Evolutionary conservation across 2,797 vertebrate genomes (phyloP).

Genomic region (Phataginus tricuspis): DNA sequence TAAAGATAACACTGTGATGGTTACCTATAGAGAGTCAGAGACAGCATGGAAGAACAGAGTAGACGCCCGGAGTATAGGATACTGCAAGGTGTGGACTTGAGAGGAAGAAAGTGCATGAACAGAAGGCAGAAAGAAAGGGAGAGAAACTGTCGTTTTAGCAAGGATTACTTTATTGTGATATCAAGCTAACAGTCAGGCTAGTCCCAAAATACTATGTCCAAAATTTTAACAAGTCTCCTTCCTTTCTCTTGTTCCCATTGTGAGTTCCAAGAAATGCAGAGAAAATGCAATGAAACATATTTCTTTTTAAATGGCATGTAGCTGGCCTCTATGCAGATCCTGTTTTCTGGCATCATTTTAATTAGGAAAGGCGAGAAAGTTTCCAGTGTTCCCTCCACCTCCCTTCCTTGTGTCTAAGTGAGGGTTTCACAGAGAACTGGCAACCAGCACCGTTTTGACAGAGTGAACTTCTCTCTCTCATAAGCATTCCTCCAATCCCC

Average conservation of each 20-base stretch:
- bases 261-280: slow-evolving; percentile 69
- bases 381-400: slow-evolving; percentile 71
- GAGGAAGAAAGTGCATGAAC: background rate
- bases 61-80: background rate
- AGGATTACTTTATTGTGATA: slow-evolving; percentile 57
- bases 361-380: slow-evolving; percentile 84
- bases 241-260: slow-evolving; percentile 28
- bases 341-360: slow-evolving; percentile 81
- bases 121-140: background rate
- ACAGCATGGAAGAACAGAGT: background rate
- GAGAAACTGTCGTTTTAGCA: background rate
- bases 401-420: slow-evolving; percentile 71
- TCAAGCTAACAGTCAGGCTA: slow-evolving; percentile 55
- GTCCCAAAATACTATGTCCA: slow-evolving; percentile 71
- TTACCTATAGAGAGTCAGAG: background rate
- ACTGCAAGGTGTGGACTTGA: background rate
- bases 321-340: slow-evolving; percentile 66
- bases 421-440: slow-evolving; percentile 84
- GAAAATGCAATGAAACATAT: slow-evolving; percentile 42
- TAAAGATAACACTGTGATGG: background rate
- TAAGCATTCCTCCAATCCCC: slow-evolving; percentile 84
- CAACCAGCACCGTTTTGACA: slow-evolving; percentile 84
- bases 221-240: slow-evolving; percentile 77
- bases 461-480: slow-evolving; percentile 80
- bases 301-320: slow-evolving; percentile 62